phyloP scores from a whole-genome alignment of 2,888 invertebrate species.

The Pheosia tremula region DNA sequence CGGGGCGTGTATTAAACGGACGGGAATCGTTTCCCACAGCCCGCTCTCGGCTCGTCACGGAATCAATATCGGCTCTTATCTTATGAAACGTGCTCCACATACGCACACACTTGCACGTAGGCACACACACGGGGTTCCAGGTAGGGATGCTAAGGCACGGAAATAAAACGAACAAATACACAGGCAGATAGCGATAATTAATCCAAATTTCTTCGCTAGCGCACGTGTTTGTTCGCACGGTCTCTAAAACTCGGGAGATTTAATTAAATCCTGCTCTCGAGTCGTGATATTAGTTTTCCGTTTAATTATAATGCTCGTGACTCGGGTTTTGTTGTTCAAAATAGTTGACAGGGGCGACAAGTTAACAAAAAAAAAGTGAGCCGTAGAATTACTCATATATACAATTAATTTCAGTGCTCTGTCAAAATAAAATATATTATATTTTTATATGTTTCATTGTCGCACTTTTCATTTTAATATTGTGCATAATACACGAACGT shows the following conservation, averaged over 20 bases:
- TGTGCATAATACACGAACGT: background rate
- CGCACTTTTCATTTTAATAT: background rate
- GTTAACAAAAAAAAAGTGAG: slow-evolving; percentile 3
- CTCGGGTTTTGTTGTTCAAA: slow-evolving; percentile 28
- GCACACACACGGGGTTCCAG: slow-evolving; percentile 44
- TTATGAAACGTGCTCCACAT: slow-evolving; percentile 80
- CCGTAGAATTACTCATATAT: background rate
- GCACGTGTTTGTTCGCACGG: slow-evolving; percentile 63
- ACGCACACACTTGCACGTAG: slow-evolving; percentile 49
- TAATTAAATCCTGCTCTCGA: slow-evolving; percentile 64
- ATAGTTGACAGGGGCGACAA: slow-evolving; percentile 20
- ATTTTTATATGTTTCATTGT: background rate
- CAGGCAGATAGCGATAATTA: slow-evolving; percentile 66
- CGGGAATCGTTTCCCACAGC: slow-evolving; percentile 82
- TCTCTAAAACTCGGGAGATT: slow-evolving; percentile 61
- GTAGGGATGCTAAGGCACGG: slow-evolving; percentile 47
- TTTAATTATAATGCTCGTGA: slow-evolving; percentile 48
- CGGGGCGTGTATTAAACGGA: slow-evolving; percentile 76
- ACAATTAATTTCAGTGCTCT: background rate
- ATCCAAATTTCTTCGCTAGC: slow-evolving; percentile 67
- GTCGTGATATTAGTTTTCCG: slow-evolving; percentile 56
- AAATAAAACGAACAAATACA: slow-evolving; percentile 61
- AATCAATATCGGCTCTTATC: slow-evolving; percentile 84
- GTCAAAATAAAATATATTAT: background rate
- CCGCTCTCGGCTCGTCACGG: slow-evolving; percentile 78